Base-by-base conservation (phyloP, 2,888 invertebrate species). In the Aphodius granarius region DNA sequence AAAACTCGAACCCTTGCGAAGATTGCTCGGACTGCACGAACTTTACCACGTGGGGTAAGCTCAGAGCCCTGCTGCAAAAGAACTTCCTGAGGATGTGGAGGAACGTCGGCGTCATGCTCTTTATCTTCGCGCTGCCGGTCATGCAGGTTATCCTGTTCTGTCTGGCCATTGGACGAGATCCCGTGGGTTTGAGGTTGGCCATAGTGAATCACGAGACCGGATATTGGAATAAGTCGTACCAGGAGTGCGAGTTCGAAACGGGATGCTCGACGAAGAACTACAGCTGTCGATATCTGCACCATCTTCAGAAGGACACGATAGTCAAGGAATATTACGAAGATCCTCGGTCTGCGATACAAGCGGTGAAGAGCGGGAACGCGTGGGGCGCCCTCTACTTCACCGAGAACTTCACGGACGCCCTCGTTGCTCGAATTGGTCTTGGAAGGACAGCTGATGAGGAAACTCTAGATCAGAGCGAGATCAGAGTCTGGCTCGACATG, bases 111-210 rank as follows among this genome's bases (percentile, higher is more conserved):
- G 95, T 97, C 78, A 95, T 97, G 94, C 89, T 97, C 84, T 97
- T 97, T 88, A 96, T 97, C 84, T 97, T 97, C 86, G 95, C 96
- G 62, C 88, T 97, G 82, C 97, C 97, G n/a, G 95, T 96, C 22
- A 81, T 97, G 92, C 96, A 97, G 89, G 96, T 97, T 78, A 95
- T 97, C 75, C 91, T 97, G 76, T 97, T 97, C 90, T 97, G 97
- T 86, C 88, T 97, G 86, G 97, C 97, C 76, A 97, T 96, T 80
- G 96, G 96, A 71, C 90, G 95, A 21, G 96, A 96, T 86, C 96
- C 96, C 0, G 93, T 92, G 76, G 95, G 94, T 71, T 89, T 97
- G 0, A 91, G 91, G 72, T 86, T 97, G 66, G 96, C 94, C 0
- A 90, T 96, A 23, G 93, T 96, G 63, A 97, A 97, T 88, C 88